phyloP scores from a whole-genome alignment of 2,113 vertebrate species.

The Xenopus borealis region DNA sequence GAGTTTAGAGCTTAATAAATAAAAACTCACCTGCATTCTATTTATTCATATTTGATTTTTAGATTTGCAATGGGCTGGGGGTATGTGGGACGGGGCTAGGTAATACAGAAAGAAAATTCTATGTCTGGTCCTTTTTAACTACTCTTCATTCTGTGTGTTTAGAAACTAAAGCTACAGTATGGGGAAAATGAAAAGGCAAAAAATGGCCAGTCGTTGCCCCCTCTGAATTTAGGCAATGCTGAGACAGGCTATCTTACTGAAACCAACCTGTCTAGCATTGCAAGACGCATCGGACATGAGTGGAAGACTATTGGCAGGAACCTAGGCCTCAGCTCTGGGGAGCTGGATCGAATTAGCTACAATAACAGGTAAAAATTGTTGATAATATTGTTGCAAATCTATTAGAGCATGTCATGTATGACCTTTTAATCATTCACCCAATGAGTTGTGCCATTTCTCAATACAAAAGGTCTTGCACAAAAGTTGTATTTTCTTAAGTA shows the following conservation, averaged over 20 bases:
- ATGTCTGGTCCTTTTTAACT: too few relatives aligned
- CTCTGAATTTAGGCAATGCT: slow-evolving; percentile 85
- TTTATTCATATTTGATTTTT: too few relatives aligned
- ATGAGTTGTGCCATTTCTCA: too few relatives aligned
- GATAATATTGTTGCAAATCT: background rate
- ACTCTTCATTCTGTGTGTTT: slow-evolving; percentile 2
- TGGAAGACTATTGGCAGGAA: slow-evolving; percentile 85
- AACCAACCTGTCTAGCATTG: slow-evolving; percentile 84
- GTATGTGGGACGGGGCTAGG: too few relatives aligned
- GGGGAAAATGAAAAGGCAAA: background rate
- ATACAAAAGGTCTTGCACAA: too few relatives aligned
- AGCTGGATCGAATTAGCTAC: slow-evolving; percentile 78
- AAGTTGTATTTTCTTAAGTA: too few relatives aligned
- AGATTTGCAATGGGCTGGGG: too few relatives aligned
- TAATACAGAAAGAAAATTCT: too few relatives aligned
- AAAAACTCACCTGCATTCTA: too few relatives aligned
- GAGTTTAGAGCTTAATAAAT: too few relatives aligned
- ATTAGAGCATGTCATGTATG: background rate
- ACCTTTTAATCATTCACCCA: too few relatives aligned
- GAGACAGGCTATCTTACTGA: slow-evolving; percentile 93
- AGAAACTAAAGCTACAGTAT: slow-evolving; percentile 57
- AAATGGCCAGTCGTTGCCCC: slow-evolving; percentile 58
- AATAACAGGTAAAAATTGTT: slow-evolving; percentile 71
- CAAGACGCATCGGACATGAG: slow-evolving; percentile 79
- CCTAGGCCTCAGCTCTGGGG: slow-evolving; percentile 78